These are phyloP conservation scores for Rhamnusium bicolor DNA, from an alignment of 2,888 invertebrate species.

Conservation along the genomic window DNA sequence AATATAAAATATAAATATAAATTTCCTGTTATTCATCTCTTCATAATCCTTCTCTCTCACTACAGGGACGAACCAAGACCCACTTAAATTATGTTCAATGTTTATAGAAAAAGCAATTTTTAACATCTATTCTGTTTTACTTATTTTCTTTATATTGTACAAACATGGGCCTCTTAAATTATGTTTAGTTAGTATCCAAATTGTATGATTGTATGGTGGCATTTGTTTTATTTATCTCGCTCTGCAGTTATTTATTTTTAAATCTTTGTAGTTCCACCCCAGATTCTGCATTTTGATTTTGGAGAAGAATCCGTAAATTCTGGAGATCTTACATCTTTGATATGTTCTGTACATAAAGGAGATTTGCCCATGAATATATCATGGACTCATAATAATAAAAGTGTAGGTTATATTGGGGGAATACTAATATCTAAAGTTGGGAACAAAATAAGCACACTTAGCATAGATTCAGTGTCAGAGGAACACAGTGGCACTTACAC, in stretches of 20 bases:
- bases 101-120: no score
- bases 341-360: conserved; percentile 81
- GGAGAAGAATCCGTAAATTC: conserved; percentile 76
- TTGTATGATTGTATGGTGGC: no score
- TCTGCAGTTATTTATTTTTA: not conserved
- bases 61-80: no score
- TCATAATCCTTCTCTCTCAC: not conserved
- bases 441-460: conserved; percentile 74
- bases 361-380: conserved; percentile 78
- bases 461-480: conserved; percentile 77
- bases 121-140: no score
- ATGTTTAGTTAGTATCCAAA: not conserved
- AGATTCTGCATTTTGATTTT: conserved; percentile 75
- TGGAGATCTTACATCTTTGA: conserved; percentile 80
- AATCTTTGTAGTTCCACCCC: conserved; percentile 68
- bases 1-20: no score
- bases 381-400: conserved; percentile 76
- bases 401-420: conserved; percentile 66
- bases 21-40: not conserved
- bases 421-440: conserved; percentile 69
- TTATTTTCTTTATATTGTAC: no score
- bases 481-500: no score
- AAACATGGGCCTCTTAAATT: not conserved
- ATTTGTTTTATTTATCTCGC: no score
- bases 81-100: not conserved